Base-by-base conservation (phyloP, 2,797 vertebrate genomes). In the Rallus crepitans region DNA sequence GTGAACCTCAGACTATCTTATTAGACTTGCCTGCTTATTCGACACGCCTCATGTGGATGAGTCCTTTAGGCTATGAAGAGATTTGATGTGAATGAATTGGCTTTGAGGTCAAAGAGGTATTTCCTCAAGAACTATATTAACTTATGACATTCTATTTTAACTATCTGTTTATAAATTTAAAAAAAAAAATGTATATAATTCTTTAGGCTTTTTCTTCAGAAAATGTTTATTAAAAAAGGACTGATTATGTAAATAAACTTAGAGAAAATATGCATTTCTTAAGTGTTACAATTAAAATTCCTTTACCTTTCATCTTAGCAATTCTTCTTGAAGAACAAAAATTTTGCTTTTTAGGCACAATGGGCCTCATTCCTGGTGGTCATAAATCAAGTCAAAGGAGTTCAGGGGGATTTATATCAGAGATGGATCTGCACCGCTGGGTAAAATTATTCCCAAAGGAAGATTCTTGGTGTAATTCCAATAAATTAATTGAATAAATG, bases 361-460 rank as follows among this genome's bases (percentile, higher is more conserved):
- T 12, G 18, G 7, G 15, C 48, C 45, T 96, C 31, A 77, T 86
- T 95, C 31, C 39, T 72, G 47, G 33, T 2, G 10, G 30, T 72
- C 61, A 80, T 83, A 86, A 95, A 92, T 96, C 82, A 92, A 94
- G 28, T 40, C 39, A 60, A 89, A 89, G 11, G 47, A 88, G n/a
- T 53, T 68, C 55, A 18, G 59, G 87, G 42, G 70, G 56, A 70
- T 94, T 96, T 94, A 64, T 72, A 63, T 12, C 31, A 66, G 59
- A 69, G 45, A 85, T 79, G 25, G 73, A 83, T 90, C 87, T 87
- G 47, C 28, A 82, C 12, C 18, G 48, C 25, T 71, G 83, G 55
- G 84, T 92, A 80, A 90, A 94, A 94, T 91, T 79, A 90, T 83
- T 93, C 73, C 77, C 91, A 50, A 17, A 76, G 80, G 63, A 94